A percentile compares a stretch with the other conserved stretches of the same genome.
Evolutionary conservation across 2,888 invertebrate species (phyloP).

Genomic region (Isoperla grammatica): DNA sequence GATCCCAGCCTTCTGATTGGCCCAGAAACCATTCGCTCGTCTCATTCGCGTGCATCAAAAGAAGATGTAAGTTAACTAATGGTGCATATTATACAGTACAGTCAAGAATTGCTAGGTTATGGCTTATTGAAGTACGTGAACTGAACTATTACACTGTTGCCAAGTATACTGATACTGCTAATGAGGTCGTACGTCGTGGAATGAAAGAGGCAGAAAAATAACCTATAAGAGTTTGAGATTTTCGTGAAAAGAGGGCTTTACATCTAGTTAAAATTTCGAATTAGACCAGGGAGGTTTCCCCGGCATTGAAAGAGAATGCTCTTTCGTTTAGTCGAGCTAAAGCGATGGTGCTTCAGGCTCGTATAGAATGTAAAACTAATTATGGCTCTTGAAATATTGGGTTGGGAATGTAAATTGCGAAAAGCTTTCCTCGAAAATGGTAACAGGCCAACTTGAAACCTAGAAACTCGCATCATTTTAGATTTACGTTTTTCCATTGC

Average conservation of each 20-base stretch:
- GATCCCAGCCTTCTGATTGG: too few species aligned
- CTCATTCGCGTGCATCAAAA: too few species aligned
- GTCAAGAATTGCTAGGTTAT: too few species aligned
- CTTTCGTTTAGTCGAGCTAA: conserved; percentile 2
- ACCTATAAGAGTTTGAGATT: conserved; percentile 13
- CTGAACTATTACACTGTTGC: too few species aligned
- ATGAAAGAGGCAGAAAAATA: conserved; percentile 1
- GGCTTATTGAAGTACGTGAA: too few species aligned
- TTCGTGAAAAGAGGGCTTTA: conserved; percentile 14
- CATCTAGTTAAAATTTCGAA: conserved; percentile 16
- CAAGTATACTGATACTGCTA: conserved; percentile 18
- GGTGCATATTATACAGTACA: too few species aligned
- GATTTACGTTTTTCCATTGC: too few species aligned
- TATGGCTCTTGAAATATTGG: conserved; percentile 12
- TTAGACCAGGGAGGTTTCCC: conserved; percentile 6
- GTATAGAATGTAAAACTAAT: conserved; percentile 16
- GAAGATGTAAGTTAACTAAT: too few species aligned
- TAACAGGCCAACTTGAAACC: too few species aligned
- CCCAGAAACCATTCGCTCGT: too few species aligned
- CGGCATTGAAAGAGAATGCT: background rate
- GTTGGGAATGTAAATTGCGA: conserved; percentile 3
- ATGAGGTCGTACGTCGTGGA: conserved; percentile 18
- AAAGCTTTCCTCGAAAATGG: background rate
- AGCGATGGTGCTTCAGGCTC: background rate
- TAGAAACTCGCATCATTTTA: too few species aligned